phyloP scores from a whole-genome alignment of 2,888 invertebrate genomes.

The Dynastes hyllus region DNA sequence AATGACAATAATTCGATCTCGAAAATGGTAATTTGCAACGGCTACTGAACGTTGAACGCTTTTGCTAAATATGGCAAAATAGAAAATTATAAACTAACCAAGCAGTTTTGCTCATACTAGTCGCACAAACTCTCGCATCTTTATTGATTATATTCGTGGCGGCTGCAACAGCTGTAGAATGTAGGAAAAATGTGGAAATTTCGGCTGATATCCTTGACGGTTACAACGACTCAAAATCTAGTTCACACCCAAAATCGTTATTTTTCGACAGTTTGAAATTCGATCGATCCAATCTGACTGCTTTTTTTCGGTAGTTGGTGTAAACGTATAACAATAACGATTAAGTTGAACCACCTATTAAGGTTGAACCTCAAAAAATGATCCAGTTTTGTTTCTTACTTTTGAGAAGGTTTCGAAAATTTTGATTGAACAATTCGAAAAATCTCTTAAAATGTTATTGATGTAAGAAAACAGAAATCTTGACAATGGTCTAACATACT shows the following conservation, averaged over 20 bases:
- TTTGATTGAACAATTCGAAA: no score
- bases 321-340: no score
- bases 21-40: conserved; percentile 25
- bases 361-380: no score
- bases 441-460: no score
- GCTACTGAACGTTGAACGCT: neutral
- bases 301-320: no score
- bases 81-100: neutral
- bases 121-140: neutral
- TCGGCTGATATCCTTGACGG: conserved; percentile 29
- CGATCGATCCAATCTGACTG: neutral
- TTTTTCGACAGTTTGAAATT: conserved; percentile 3
- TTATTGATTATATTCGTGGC: conserved; percentile 27
- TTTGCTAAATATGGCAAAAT: conserved; percentile 36
- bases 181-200: conserved; percentile 34
- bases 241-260: conserved; percentile 8
- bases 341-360: no score
- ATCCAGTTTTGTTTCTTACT: no score
- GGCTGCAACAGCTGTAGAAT: conserved; percentile 35
- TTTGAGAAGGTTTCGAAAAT: no score
- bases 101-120: neutral
- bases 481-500: no score
- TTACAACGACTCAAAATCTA: neutral
- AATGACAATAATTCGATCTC: conserved; percentile 10
- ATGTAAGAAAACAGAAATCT: no score